Percentiles rank a stretch among this genome's conserved stretches.
Conservation (phyloP, 2,888 invertebrate species). For the Cristatella mucedo region DNA sequence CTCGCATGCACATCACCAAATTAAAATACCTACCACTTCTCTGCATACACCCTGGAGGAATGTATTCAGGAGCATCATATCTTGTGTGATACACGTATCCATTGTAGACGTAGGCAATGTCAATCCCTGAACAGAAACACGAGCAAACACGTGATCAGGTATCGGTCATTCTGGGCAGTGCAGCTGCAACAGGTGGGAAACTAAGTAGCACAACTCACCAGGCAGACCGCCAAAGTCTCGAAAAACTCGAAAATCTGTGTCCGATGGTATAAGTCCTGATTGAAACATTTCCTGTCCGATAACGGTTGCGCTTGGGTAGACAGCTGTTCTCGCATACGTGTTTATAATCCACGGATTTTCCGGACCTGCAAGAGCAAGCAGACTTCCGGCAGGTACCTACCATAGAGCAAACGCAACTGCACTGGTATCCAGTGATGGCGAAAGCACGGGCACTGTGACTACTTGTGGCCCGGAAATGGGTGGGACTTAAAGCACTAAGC, state of each 20-base stretch:
- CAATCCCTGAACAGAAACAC: no score
- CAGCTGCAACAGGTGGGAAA: no score
- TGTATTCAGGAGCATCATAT: constrained; percentile 61
- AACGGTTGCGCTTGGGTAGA: constrained; percentile 63
- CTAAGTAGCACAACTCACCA: no score
- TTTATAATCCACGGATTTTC: constrained; percentile 44
- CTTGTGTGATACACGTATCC: constrained; percentile 85
- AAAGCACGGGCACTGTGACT: no score
- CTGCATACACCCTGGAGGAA: constrained; percentile 65
- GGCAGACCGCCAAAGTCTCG: constrained; percentile 69
- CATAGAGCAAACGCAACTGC: no score
- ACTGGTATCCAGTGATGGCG: no score
- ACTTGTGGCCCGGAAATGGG: no score
- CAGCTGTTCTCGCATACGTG: constrained; percentile 53
- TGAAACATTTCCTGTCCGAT: constrained; percentile 68
- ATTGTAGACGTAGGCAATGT: constrained; percentile 77
- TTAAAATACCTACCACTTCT: constrained; percentile 54
- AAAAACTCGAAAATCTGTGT: constrained; percentile 79
- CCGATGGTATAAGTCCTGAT: constrained; percentile 73
- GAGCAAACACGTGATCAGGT: no score
- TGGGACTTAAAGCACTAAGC: no score
- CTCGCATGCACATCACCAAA: no score
- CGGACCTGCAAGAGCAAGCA: constrained; percentile 46
- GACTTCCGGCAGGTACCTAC: no score
- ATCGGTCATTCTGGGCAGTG: no score